Evolutionary conservation across 2,888 invertebrate genomes (phyloP), one percentile per base, ranked within the genome.

Genomic region (Trissolcus brochymenae): DNA sequence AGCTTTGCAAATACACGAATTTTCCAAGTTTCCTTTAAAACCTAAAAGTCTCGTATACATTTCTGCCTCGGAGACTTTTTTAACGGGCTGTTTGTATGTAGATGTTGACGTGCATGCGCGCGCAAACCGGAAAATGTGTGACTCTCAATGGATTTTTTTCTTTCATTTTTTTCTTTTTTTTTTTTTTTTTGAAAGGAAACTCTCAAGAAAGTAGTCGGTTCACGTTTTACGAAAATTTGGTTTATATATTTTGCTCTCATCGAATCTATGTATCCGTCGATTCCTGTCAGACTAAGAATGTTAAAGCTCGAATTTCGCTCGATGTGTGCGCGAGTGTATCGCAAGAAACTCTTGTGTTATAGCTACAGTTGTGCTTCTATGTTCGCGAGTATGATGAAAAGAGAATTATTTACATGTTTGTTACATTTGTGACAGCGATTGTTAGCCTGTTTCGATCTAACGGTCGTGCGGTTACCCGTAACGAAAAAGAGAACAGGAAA

Each of bases 31-130:
- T 72, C 59, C 54, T 65, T 59, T 11, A 35, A 65, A 59, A 71
- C 17, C 46, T 35, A 59, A 46, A 46, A 64, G 59, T 13, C 46
- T 50, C 29, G 56, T 29, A 17, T 25, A 46, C 43, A 56, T 57
- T 71, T 71, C 71, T 51, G 50, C 62, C 55, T n/a, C 43, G 64
- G 46, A 43, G 64, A 64, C 43, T 71, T 59, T 72, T 72, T 65
- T 59, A 53, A 65, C 54, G 29, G 62, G 4, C 14, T 7, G 25
- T 14, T 9, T 29, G 29, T n/a, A 54, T 54, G 54, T 51, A 51
- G 49, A 70, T 61, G 55, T 51, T 35, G 35, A 35, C 51, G 29
- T 59, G 51, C 29, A 29, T 17, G 54, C n/a, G 35, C 35, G 35
- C 35, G 35, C 7, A 35, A 11, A 25, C 40, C 35, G 61, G 54